Conservation (phyloP, 1,140 invertebrate genomes). For the Melanaphis sacchari region DNA sequence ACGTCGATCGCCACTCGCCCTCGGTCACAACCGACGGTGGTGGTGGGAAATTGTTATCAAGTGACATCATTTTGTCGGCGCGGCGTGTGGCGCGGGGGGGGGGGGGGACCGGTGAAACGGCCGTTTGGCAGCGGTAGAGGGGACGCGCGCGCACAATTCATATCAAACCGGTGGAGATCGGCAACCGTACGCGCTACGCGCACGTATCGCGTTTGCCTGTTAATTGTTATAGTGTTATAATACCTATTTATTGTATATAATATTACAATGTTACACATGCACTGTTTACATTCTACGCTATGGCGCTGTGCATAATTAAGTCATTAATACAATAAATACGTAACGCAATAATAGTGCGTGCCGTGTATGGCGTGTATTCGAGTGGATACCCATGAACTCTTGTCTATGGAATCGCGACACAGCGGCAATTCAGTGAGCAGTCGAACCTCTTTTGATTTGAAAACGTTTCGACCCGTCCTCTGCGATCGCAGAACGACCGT, state of each 20-base stretch:
- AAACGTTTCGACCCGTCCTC: not conserved
- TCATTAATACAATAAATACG: not conserved
- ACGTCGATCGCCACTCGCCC: not conserved
- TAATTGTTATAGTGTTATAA: no score
- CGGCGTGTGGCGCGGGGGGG: no score
- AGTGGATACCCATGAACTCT: no score
- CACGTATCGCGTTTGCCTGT: not conserved
- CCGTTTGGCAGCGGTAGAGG: not conserved
- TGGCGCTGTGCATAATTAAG: not conserved
- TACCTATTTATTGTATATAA: no score
- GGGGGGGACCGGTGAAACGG: not conserved
- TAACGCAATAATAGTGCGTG: not conserved
- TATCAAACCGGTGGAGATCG: slow-evolving; percentile 28
- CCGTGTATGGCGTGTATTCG: no score
- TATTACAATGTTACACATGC: no score
- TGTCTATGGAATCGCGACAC: not conserved
- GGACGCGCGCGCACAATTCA: not conserved
- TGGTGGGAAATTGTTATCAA: slow-evolving; percentile 55
- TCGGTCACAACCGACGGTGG: not conserved
- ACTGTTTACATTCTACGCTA: not conserved
- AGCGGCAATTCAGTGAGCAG: not conserved
- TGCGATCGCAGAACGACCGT: not conserved
- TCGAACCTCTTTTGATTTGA: not conserved
- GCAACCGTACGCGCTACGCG: not conserved
- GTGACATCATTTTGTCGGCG: slow-evolving; percentile 38